Percentiles rank a stretch among this genome's conserved stretches.
Conservation (phyloP, 2,888 invertebrate species). For the Cephus spinipes region DNA sequence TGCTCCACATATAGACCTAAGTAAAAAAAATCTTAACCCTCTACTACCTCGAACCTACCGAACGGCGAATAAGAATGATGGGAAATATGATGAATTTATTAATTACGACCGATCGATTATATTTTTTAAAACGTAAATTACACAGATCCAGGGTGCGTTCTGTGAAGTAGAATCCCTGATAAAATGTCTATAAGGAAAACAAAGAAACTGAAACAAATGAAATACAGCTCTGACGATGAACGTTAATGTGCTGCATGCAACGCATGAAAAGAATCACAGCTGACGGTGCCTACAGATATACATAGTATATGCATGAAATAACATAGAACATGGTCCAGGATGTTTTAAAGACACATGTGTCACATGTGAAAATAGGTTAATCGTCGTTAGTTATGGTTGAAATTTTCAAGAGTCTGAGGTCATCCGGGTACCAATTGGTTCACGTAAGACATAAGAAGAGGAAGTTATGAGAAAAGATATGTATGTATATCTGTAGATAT, state of each 20-base stretch:
- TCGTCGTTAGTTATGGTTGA: background rate
- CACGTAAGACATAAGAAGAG: background rate
- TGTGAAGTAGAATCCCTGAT: background rate
- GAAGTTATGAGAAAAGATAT: background rate
- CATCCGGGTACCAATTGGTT: background rate
- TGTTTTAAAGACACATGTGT: background rate
- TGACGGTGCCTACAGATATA: background rate
- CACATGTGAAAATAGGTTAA: background rate
- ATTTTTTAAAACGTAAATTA: background rate
- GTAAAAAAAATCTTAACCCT: background rate
- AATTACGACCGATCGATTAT: background rate
- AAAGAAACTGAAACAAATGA: background rate
- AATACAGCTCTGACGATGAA: background rate
- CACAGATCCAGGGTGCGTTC: background rate
- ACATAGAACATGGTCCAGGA: background rate
- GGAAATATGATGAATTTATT: background rate
- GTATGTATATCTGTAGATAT: background rate
- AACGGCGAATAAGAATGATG: background rate
- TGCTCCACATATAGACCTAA: constrained; percentile 16
- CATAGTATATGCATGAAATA: background rate
- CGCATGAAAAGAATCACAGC: background rate
- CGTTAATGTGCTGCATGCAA: background rate
- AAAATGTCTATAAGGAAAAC: background rate
- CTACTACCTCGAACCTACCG: background rate
- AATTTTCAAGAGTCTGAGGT: background rate